Conservation (phyloP, 1,140 invertebrate genomes). For the Trissolcus basalis region DNA sequence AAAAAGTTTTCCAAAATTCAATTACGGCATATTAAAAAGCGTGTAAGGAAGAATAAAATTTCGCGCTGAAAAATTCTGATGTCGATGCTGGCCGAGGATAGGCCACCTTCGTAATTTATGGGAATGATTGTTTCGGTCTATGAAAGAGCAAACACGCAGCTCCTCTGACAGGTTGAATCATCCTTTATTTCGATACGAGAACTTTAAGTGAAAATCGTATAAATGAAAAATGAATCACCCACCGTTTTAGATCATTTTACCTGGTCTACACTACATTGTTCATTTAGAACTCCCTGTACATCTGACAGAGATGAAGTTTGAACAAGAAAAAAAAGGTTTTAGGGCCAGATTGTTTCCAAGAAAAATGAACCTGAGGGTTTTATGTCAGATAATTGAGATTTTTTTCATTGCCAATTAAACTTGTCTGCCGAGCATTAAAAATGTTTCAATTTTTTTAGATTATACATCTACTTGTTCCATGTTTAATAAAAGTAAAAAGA, state of each 20-base stretch:
- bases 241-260: constrained; percentile 30
- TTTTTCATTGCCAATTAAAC: constrained; percentile 55
- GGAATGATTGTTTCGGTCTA: constrained; percentile 22
- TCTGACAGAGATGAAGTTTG: constrained; percentile 7
- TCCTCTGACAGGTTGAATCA: constrained; percentile 39
- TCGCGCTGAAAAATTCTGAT: constrained; percentile 8
- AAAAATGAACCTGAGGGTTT: constrained; percentile 36
- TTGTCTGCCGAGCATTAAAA: constrained; percentile 33
- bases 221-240: constrained; percentile 54
- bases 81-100: background rate
- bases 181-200: constrained; percentile 45
- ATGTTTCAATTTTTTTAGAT: constrained; percentile 40
- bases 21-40: background rate
- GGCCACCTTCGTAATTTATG: constrained; percentile 36
- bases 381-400: constrained; percentile 38
- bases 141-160: constrained; percentile 14
- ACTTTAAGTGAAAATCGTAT: constrained; percentile 49
- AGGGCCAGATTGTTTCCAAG: constrained; percentile 46
- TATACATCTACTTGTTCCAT: background rate
- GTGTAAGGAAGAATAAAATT: constrained; percentile 9
- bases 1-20: background rate
- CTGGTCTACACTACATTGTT: constrained; percentile 36
- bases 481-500: too few relatives aligned
- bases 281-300: constrained; percentile 37
- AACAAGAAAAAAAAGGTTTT: constrained; percentile 32